Conservation (phyloP, 2,797 vertebrate genomes). For the Chelon labrosus region DNA sequence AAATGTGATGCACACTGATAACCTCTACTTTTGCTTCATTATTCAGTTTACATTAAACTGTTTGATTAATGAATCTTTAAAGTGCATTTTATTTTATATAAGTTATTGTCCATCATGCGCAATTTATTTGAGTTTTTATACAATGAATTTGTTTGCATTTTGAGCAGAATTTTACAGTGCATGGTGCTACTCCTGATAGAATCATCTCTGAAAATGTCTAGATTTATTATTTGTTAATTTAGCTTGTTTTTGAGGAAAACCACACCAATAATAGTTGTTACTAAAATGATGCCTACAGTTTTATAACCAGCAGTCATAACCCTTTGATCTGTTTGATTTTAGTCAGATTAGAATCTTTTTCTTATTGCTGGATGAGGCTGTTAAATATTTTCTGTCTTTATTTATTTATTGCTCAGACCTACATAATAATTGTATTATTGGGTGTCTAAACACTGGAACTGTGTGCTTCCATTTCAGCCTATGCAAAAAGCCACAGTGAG, state of each 20-base stretch:
- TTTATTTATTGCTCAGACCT: too few relatives aligned
- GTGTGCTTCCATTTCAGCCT: not conserved
- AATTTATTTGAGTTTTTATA: not conserved
- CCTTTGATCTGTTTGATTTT: too few relatives aligned
- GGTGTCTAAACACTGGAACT: not conserved
- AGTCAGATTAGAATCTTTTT: too few relatives aligned
- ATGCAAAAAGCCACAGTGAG: not conserved
- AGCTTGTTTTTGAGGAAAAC: not conserved
- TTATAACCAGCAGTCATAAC: too few relatives aligned
- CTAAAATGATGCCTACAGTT: not conserved
- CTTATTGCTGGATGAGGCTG: too few relatives aligned
- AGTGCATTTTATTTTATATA: too few relatives aligned
- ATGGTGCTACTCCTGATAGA: not conserved
- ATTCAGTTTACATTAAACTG: constrained; percentile 11
- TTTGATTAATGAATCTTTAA: not conserved
- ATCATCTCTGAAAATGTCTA: not conserved
- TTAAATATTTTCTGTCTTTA: too few relatives aligned
- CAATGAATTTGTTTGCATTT: not conserved
- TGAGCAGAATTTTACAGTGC: not conserved
- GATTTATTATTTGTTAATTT: not conserved
- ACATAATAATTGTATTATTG: not conserved
- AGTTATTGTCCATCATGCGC: not conserved
- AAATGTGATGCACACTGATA: constrained; percentile 4
- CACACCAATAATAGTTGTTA: not conserved
- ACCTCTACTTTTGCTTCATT: constrained; percentile 8